These are phyloP conservation scores for Erinaceus europaeus DNA, from an alignment of 2,113 vertebrate species.

Conservation along the genomic window DNA sequence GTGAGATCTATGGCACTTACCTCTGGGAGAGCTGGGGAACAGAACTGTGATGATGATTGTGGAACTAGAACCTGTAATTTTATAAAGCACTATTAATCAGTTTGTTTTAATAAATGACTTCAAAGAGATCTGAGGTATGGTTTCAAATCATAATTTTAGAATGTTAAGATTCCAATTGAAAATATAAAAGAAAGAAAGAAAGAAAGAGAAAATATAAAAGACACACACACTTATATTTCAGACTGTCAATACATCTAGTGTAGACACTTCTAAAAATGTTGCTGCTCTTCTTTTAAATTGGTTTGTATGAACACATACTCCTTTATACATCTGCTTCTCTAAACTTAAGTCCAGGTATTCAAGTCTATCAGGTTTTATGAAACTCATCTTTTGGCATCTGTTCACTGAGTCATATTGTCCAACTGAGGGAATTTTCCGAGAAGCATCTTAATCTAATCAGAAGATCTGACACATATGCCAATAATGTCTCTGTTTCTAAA, in stretches of 20 bases:
- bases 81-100: too few species aligned
- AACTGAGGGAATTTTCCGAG: not conserved
- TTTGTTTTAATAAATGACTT: too few species aligned
- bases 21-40: too few species aligned
- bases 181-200: too few species aligned
- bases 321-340: not conserved
- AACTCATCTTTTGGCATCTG: not conserved
- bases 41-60: too few species aligned
- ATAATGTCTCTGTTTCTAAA: not conserved
- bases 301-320: not conserved
- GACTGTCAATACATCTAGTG: not conserved
- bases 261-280: not conserved
- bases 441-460: not conserved
- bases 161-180: too few species aligned
- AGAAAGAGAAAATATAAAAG: not conserved
- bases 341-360: not conserved
- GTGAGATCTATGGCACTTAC: too few species aligned
- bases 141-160: not conserved
- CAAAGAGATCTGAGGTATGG: too few species aligned
- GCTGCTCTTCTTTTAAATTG: too few species aligned
- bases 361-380: not conserved
- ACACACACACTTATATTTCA: not conserved
- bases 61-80: too few species aligned
- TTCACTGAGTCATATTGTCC: not conserved
- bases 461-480: not conserved